These are phyloP conservation scores for Cydia pomonella DNA, from an alignment of 1,140 invertebrate genomes.

Conservation along the genomic window DNA sequence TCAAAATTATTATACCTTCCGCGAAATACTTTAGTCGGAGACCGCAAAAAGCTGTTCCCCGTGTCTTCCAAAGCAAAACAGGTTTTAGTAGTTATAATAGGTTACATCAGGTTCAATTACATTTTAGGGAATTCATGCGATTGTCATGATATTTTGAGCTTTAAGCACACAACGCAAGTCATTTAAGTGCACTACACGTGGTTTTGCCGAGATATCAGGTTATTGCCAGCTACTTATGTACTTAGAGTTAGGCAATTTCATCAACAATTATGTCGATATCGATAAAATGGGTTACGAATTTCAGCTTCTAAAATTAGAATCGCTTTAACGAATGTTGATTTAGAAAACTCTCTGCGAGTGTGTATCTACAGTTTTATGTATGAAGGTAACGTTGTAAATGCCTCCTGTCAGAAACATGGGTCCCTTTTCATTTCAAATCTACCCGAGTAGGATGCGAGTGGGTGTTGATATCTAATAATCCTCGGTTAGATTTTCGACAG, in stretches of 20 bases:
- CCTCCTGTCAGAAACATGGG: background rate
- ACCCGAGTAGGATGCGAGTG: background rate
- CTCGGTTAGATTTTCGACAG: background rate
- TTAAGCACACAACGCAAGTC: background rate
- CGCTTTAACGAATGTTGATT: background rate
- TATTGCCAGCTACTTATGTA: background rate
- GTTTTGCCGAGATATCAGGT: background rate
- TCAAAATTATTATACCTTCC: background rate
- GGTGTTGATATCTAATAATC: background rate
- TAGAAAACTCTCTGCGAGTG: background rate
- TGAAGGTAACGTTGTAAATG: background rate
- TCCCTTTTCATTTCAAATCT: slow-evolving; percentile 7
- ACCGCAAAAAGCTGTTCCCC: background rate
- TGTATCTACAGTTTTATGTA: background rate
- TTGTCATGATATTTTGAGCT: background rate
- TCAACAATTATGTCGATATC: background rate
- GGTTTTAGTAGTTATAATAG: background rate
- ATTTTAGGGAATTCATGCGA: background rate
- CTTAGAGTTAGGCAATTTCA: background rate
- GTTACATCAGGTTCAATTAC: background rate
- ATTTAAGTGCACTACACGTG: background rate
- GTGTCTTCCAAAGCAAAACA: background rate
- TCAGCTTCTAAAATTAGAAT: background rate
- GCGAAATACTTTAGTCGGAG: background rate
- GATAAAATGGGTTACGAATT: background rate